Conservation (phyloP, 2,113 vertebrate species). For the Chloebia gouldiae region DNA sequence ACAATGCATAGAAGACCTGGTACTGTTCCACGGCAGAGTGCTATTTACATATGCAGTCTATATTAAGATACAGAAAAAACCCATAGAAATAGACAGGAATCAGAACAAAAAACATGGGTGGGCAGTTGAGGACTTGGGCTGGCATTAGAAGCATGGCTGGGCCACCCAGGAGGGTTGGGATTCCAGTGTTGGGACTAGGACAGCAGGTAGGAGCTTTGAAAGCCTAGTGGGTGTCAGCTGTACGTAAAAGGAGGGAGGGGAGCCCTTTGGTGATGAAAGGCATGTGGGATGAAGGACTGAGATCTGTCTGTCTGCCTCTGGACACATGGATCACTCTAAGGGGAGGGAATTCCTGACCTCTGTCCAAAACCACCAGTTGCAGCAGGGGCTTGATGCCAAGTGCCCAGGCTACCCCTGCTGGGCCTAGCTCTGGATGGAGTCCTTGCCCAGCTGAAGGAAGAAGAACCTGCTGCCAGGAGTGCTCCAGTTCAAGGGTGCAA, state of each 20-base stretch:
- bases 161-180: not conserved
- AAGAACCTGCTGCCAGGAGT: not conserved
- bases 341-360: not conserved
- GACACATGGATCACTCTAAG: not conserved
- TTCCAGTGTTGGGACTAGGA: not conserved
- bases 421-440: not conserved
- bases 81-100: not conserved
- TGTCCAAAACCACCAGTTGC: not conserved
- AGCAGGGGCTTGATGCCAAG: not conserved
- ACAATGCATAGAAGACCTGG: not conserved
- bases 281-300: not conserved
- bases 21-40: not conserved
- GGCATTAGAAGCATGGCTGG: not conserved
- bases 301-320: not conserved
- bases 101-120: not conserved
- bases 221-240: not conserved
- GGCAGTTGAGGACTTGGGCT: not conserved
- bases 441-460: not conserved
- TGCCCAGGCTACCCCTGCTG: not conserved
- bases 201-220: rapidly evolving
- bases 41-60: not conserved
- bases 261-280: not conserved
- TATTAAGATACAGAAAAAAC: not conserved
- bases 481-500: not conserved
- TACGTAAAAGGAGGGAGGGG: not conserved